phyloP scores from a whole-genome alignment of 2,113 vertebrate genomes.

The Phylloscopus trochilus region DNA sequence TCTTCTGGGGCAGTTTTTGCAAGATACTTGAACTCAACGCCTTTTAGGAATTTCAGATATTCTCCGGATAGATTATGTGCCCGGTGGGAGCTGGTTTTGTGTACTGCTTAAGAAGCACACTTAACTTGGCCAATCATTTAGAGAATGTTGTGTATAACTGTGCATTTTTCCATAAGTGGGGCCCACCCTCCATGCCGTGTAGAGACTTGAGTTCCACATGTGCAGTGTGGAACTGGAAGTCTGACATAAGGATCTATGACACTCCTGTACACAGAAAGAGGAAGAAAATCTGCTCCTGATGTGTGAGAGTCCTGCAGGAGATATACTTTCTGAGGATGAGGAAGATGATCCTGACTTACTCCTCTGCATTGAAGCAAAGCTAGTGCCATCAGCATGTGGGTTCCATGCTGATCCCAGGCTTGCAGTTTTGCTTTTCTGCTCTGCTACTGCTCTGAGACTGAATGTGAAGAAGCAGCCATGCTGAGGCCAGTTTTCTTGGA shows the following conservation, averaged over 20 bases:
- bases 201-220: accelerated
- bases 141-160: not conserved
- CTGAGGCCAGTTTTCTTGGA: not conserved
- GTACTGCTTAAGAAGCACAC: not conserved
- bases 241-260: not conserved
- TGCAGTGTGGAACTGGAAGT: not conserved
- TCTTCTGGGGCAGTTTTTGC: not conserved
- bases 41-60: not conserved
- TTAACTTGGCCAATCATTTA: not conserved
- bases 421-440: not conserved
- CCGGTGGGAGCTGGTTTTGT: not conserved
- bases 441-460: not conserved
- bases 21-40: not conserved
- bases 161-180: not conserved
- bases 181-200: not conserved
- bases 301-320: not conserved
- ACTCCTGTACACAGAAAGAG: not conserved
- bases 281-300: not conserved
- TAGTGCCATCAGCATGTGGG: not conserved
- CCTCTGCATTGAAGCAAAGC: not conserved
- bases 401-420: not conserved
- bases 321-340: not conserved
- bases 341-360: not conserved
- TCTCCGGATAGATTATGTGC: not conserved
- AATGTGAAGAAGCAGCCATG: not conserved